These are phyloP conservation scores for Aricia artaxerxes DNA, from an alignment of 2,888 invertebrate species.

Conservation along the genomic window DNA sequence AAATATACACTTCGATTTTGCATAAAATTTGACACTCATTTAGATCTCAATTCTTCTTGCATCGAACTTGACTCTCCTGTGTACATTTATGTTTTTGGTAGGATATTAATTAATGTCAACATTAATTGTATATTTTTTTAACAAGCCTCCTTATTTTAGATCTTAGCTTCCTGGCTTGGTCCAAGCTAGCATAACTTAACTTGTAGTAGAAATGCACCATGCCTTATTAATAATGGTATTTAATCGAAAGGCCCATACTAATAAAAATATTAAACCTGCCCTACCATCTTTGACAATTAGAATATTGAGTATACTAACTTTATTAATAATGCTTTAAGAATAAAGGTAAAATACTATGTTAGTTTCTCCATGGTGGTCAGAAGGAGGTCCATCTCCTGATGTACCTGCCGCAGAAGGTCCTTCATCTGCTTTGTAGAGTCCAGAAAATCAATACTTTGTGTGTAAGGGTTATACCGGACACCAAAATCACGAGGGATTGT, in stretches of 20 bases:
- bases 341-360: slow-evolving; percentile 3
- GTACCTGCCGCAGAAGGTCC: slow-evolving; percentile 89
- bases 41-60: too few species aligned
- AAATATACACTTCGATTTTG: too few species aligned
- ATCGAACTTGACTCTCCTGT: too few species aligned
- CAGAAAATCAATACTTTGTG: slow-evolving; percentile 95
- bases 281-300: too few species aligned
- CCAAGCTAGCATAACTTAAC: not conserved
- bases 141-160: too few species aligned
- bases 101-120: too few species aligned
- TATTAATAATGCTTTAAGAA: not conserved
- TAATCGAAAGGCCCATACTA: not conserved
- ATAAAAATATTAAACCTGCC: too few species aligned
- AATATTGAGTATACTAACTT: not conserved
- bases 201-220: not conserved
- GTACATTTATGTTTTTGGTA: too few species aligned
- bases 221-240: not conserved
- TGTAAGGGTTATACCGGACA: slow-evolving; percentile 97
- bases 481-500: slow-evolving; percentile 96
- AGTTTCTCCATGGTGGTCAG: slow-evolving; percentile 88
- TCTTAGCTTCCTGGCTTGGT: too few species aligned
- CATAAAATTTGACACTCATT: too few species aligned
- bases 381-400: slow-evolving; percentile 89
- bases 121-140: too few species aligned
- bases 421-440: slow-evolving; percentile 95